Percentiles rank a stretch among this genome's conserved stretches.
Conservation (phyloP, 2,113 vertebrate genomes). For the Phalacrocorax aristotelis region DNA sequence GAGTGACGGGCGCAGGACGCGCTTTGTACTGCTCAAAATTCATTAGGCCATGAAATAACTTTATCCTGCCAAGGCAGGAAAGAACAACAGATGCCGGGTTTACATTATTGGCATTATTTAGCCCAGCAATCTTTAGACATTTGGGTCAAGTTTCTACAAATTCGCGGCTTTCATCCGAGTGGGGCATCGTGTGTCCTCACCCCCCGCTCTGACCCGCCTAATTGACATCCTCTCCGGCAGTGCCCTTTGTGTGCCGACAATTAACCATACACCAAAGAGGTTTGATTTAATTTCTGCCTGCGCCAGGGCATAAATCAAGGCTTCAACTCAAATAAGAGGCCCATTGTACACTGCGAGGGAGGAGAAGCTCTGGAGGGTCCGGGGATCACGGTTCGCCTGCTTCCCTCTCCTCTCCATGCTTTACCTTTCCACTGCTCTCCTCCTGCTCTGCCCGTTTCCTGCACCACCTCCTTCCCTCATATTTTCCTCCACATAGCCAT, state of each 20-base stretch:
- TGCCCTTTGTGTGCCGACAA: constrained; percentile 59
- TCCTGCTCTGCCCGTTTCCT: neutral
- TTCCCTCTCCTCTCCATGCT: neutral
- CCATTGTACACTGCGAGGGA: neutral
- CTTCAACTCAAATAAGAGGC: constrained; percentile 11
- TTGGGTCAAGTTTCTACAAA: constrained; percentile 81
- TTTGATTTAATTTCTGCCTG: constrained; percentile 64
- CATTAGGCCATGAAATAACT: constrained; percentile 84
- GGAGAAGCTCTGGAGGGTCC: neutral
- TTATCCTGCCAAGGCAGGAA: constrained; percentile 71
- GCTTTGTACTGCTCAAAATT: constrained; percentile 75
- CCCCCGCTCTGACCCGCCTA: constrained; percentile 57
- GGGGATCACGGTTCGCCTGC: accelerated
- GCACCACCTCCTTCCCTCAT: accelerated
- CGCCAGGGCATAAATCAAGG: constrained; percentile 31
- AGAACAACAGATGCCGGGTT: constrained; percentile 80
- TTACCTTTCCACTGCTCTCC: neutral
- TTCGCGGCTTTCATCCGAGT: constrained; percentile 57
- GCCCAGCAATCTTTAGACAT: constrained; percentile 67
- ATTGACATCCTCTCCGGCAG: constrained; percentile 53
- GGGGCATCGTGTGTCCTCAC: constrained; percentile 61
- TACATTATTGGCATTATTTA: constrained; percentile 72
- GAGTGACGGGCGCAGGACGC: constrained; percentile 77
- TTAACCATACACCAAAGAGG: constrained; percentile 36
- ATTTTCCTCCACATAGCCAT: neutral